A percentile compares a stretch with the other conserved stretches of the same genome.
Conservation (phyloP, 2,888 invertebrate genomes). For the Teleiodes luculella region DNA sequence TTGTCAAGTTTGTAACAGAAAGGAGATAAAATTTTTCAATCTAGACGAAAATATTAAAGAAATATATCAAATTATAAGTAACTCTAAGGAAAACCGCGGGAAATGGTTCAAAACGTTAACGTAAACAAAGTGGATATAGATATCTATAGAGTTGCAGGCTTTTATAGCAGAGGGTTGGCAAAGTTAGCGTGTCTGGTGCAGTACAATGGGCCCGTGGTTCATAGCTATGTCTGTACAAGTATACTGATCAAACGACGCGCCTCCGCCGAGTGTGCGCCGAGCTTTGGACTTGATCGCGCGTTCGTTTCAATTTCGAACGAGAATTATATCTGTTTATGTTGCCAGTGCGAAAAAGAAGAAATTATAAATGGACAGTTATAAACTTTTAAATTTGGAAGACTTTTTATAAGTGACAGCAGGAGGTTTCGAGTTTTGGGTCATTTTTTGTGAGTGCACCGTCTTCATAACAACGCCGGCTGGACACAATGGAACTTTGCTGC, state of each 20-base stretch:
- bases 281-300: constrained; percentile 72
- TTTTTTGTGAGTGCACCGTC: constrained; percentile 43
- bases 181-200: constrained; percentile 51
- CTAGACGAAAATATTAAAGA: constrained; percentile 3
- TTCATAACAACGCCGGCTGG: constrained; percentile 49
- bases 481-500: constrained; percentile 60
- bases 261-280: constrained; percentile 66
- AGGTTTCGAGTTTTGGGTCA: constrained; percentile 28
- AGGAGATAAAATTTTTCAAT: neutral
- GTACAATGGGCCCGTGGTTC: constrained; percentile 63
- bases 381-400: constrained; percentile 11
- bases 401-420: constrained; percentile 13
- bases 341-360: constrained; percentile 11
- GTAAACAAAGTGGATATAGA: constrained; percentile 25
- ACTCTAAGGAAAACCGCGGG: neutral
- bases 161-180: constrained; percentile 55
- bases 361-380: constrained; percentile 4
- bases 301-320: constrained; percentile 51
- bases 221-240: constrained; percentile 53
- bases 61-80: neutral
- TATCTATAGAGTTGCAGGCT: constrained; percentile 48
- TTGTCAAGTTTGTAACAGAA: neutral
- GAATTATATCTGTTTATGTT: constrained; percentile 27
- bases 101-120: constrained; percentile 4
- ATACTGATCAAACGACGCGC: constrained; percentile 39